phyloP scores from a whole-genome alignment of 2,113 vertebrate species.

The Willisornis vidua region DNA sequence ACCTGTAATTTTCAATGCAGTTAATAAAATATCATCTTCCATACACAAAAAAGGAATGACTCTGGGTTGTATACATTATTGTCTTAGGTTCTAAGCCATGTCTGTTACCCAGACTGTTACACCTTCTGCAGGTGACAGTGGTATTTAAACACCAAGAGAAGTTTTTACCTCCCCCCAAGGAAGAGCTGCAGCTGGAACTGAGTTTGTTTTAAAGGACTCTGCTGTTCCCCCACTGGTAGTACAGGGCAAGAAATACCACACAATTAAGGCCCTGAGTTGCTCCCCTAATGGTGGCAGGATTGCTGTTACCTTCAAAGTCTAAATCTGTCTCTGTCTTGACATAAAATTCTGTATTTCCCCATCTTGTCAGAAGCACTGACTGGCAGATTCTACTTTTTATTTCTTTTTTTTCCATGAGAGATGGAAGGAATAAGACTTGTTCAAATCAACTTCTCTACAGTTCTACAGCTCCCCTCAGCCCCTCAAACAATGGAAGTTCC shows the following conservation, averaged over 20 bases:
- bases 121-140: not conserved
- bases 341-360: not conserved
- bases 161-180: not conserved
- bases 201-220: not conserved
- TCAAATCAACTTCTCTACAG: not conserved
- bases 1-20: not conserved
- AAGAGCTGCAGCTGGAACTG: not conserved
- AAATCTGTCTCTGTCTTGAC: not conserved
- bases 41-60: not conserved
- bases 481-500: not conserved
- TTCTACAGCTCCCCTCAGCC: not conserved
- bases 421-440: not conserved
- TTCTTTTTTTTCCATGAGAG: not conserved
- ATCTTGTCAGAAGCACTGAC: not conserved
- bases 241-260: not conserved
- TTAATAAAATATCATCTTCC: conserved; percentile 29
- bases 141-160: not conserved
- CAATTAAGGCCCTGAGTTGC: not conserved
- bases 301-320: not conserved
- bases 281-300: not conserved
- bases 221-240: not conserved
- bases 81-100: not conserved
- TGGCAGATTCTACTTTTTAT: not conserved
- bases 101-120: not conserved
- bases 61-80: not conserved